Percentiles rank a stretch among this genome's conserved stretches.
These are phyloP conservation scores for Eupithecia centaureata DNA, from an alignment of 2,888 invertebrate species.

Conservation along the genomic window DNA sequence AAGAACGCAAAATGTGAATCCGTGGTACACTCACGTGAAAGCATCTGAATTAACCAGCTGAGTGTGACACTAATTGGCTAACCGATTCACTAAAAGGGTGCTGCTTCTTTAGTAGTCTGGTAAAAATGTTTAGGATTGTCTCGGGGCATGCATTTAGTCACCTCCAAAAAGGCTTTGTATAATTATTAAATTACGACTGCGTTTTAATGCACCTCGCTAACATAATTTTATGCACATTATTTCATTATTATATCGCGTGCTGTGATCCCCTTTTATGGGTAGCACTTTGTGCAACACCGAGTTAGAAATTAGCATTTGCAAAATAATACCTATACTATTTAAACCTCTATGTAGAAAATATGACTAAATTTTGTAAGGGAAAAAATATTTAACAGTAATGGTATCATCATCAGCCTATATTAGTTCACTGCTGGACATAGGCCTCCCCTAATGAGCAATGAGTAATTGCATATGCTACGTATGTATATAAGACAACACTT, in stretches of 20 bases:
- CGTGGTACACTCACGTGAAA: not conserved
- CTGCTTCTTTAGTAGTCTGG: not conserved
- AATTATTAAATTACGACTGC: slow-evolving; percentile 4
- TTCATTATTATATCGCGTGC: slow-evolving; percentile 2
- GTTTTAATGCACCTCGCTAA: not conserved
- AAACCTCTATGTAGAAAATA: not conserved
- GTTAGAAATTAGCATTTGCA: not conserved
- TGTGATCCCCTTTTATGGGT: not conserved
- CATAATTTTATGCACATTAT: slow-evolving; percentile 4
- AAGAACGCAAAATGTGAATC: not conserved
- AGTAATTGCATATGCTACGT: too few species aligned
- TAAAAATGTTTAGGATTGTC: not conserved
- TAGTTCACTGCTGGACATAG: too few species aligned
- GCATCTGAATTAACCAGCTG: not conserved
- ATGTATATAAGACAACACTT: too few species aligned
- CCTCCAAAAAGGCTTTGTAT: slow-evolving; percentile 1
- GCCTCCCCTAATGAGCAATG: too few species aligned
- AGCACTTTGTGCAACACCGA: not conserved
- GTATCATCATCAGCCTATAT: too few species aligned
- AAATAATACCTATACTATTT: not conserved
- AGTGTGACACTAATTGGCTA: not conserved
- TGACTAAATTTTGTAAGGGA: not conserved
- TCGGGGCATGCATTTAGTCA: not conserved
- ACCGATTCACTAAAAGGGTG: not conserved
- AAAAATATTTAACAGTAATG: slow-evolving; percentile 59